Evolutionary conservation across 2,113 vertebrate genomes (phyloP).

Genomic region (Rhizomys pruinosus): DNA sequence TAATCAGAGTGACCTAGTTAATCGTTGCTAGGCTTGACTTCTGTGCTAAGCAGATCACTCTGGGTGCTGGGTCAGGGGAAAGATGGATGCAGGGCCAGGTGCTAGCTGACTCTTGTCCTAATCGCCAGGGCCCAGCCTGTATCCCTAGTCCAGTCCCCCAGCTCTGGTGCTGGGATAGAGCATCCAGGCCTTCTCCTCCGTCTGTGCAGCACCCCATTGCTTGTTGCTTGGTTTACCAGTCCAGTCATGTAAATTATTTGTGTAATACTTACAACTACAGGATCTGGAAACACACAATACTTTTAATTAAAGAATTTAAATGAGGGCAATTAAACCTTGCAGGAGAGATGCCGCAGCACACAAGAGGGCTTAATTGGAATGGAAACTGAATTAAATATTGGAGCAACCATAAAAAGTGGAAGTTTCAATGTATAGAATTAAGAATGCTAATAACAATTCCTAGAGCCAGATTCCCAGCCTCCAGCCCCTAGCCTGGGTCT

Average conservation of each 20-base stretch:
- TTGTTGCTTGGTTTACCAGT: constrained; percentile 30
- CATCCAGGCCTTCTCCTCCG: accelerated
- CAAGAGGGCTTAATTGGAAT: constrained; percentile 75
- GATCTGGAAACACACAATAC: constrained; percentile 71
- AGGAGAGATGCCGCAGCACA: constrained; percentile 71
- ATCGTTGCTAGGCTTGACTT: background rate
- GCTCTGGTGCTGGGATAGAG: background rate
- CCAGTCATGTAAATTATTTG: constrained; percentile 72
- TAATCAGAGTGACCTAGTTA: background rate
- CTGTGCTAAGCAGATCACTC: background rate
- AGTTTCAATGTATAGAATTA: constrained; percentile 63
- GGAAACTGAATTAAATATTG: constrained; percentile 77
- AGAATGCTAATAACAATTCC: constrained; percentile 48
- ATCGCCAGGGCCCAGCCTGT: background rate
- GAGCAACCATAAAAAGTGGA: constrained; percentile 49
- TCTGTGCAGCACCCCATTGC: background rate
- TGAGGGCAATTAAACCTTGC: constrained; percentile 79
- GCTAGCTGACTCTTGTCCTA: background rate
- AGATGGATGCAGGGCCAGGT: background rate
- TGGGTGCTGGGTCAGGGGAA: background rate
- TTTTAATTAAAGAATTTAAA: constrained; percentile 83
- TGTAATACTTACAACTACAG: constrained; percentile 67
- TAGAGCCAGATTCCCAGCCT: background rate
- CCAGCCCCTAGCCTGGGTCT: background rate
- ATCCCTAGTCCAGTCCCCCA: background rate